Base-by-base conservation (phyloP, 2,888 invertebrate genomes). In the Notocelia uddmanniana region DNA sequence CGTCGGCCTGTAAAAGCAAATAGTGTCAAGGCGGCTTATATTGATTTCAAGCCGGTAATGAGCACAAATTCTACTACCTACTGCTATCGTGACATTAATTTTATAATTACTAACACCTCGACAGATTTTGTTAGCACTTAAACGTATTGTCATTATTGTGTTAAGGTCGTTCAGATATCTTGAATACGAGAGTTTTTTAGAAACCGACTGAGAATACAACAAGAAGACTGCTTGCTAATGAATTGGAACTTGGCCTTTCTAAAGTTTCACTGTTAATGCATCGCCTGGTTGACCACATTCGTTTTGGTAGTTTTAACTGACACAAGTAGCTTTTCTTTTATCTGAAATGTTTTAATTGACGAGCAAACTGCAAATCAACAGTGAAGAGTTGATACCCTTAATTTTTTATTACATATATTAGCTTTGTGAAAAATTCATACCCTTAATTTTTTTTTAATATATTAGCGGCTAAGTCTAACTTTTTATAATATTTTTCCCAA, bases 1-100 rank as follows among this genome's bases (percentile, higher is more conserved):
- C 85, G 87, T 83, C 81, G 84, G 82, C 80, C 83, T 87, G 87
- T 86, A 84, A 87, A 88, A 87, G 84, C 84, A 86, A 90, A 90
- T 85, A 90, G 89, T 90, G 90, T 89, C 90, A 90, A 90, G 90
- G 90, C 82, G 81, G 81, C 85, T 85, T 88, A 87, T 89, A 90
- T 89, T 86, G 89, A 90, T 90, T 90, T 88, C 89, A 87, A 85
- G 81, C 84, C 86, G 82, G 84, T 85, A 89, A 89, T 87, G 85
- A 88, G 87, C 80, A 85, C 85, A 84, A 82, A 84, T 82, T 76
- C 57, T 62, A 68, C 58, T 21, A 68, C 48, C 69, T 68, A 55
- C 60, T 54, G 54, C 64, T 66, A 80, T 80, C 73, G 72, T 78
- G 76, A 76, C 75, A 80, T 78, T 79, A 72, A 77, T 75, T 80